A percentile compares a stretch with the other conserved stretches of the same genome.
These are phyloP conservation scores for Catharus fuscescens DNA, from an alignment of 2,113 vertebrate species.

Conservation along the genomic window DNA sequence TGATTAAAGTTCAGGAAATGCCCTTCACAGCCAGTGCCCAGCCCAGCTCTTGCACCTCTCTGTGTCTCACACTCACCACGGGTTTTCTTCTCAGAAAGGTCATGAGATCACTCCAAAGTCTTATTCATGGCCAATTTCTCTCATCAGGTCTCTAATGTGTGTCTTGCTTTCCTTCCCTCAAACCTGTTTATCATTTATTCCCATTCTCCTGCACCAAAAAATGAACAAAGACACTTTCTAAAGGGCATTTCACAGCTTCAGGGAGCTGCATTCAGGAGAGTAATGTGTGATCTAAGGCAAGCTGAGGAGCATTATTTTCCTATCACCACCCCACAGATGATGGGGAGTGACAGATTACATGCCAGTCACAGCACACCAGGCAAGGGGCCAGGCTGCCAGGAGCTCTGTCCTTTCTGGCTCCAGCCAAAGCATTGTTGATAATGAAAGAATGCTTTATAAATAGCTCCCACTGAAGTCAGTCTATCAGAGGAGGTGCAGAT, in stretches of 20 bases:
- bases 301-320: constrained; percentile 69
- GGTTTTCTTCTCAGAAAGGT: constrained; percentile 15
- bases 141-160: constrained; percentile 32
- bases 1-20: neutral
- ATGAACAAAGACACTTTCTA: constrained; percentile 61
- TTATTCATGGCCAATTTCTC: neutral
- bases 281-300: constrained; percentile 69
- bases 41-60: neutral
- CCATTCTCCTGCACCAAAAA: constrained; percentile 40
- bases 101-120: neutral
- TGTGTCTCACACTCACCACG: neutral
- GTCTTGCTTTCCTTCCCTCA: constrained; percentile 35
- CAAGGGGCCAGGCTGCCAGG: constrained; percentile 41
- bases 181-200: constrained; percentile 57
- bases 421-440: constrained; percentile 45
- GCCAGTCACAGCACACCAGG: constrained; percentile 60
- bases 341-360: constrained; percentile 62
- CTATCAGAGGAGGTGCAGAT: constrained; percentile 48
- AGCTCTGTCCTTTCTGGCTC: constrained; percentile 51
- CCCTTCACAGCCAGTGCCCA: neutral
- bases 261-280: constrained; percentile 60
- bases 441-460: constrained; percentile 58
- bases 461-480: constrained; percentile 32
- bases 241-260: constrained; percentile 69
- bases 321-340: constrained; percentile 69